Conservation (phyloP, 1,140 invertebrate species). For the Rhopalosiphum maidis region DNA sequence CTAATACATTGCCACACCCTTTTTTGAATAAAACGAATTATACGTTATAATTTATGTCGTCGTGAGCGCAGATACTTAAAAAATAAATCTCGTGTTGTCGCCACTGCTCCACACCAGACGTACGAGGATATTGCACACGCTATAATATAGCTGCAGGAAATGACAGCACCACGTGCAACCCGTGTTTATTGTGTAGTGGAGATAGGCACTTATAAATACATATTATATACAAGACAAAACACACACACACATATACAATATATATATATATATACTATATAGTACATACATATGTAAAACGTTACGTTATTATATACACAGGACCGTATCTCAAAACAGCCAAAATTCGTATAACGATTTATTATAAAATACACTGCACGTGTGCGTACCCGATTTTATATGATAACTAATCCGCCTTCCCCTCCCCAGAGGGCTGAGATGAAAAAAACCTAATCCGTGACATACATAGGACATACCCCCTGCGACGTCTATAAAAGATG, state of each 20-base stretch:
- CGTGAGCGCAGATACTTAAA: background rate
- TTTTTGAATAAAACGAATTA: background rate
- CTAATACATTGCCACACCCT: too few relatives aligned
- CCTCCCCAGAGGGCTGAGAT: background rate
- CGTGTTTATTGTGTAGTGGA: background rate
- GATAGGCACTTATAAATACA: background rate
- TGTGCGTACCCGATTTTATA: background rate
- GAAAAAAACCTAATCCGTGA: background rate
- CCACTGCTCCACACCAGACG: background rate
- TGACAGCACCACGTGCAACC: background rate
- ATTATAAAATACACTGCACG: background rate
- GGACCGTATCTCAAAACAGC: background rate
- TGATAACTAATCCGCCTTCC: background rate
- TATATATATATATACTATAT: background rate
- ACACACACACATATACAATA: background rate
- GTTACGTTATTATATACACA: background rate
- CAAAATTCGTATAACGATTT: background rate
- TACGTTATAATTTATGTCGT: background rate
- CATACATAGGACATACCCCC: background rate
- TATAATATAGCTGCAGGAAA: background rate
- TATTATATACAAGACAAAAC: background rate
- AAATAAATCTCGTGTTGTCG: background rate
- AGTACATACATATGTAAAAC: background rate
- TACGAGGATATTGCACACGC: background rate
- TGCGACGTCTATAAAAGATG: background rate